A percentile compares a stretch with the other conserved stretches of the same genome.
Conservation (phyloP, 2,888 invertebrate species). For the Nomada hirtipes region DNA sequence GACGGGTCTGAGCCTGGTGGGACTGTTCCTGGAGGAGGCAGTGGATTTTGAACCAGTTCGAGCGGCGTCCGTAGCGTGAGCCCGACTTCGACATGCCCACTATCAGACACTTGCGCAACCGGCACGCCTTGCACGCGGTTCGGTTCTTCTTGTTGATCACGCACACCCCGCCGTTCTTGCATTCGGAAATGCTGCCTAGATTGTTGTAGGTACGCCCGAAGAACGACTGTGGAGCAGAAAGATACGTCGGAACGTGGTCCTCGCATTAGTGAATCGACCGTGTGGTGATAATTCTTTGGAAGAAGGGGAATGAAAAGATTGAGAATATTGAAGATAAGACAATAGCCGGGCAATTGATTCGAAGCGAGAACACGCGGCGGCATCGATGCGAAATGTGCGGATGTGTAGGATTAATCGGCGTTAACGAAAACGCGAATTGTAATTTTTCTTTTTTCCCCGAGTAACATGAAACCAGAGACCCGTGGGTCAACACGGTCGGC, state of each 20-base stretch:
- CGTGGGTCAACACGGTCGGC: slow-evolving; percentile 14
- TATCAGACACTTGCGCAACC: slow-evolving; percentile 93
- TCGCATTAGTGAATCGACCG: slow-evolving; percentile 10
- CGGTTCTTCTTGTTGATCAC: slow-evolving; percentile 97
- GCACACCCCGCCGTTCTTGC: slow-evolving; percentile 96
- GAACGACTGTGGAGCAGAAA: slow-evolving; percentile 89
- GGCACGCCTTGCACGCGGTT: slow-evolving; percentile 96
- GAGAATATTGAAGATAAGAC: too few species aligned
- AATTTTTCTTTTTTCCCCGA: slow-evolving; percentile 1
- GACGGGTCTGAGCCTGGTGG: slow-evolving; percentile 78
- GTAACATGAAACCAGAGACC: slow-evolving; percentile 23
- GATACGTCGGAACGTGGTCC: slow-evolving; percentile 11
- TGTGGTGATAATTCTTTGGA: not conserved
- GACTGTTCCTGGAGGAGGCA: slow-evolving; percentile 88
- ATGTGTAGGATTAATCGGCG: not conserved
- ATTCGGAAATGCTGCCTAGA: slow-evolving; percentile 94
- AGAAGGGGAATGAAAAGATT: not conserved
- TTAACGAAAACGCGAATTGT: slow-evolving; percentile 12
- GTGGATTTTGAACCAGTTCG: slow-evolving; percentile 98
- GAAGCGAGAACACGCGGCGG: too few species aligned
- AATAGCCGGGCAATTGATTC: too few species aligned
- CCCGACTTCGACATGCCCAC: slow-evolving; percentile 97
- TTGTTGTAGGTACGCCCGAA: slow-evolving; percentile 97
- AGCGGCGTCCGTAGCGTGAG: slow-evolving; percentile 94
- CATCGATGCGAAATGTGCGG: not conserved